Conservation (phyloP, 2,113 vertebrate species). For the Lepisosteus osseus region DNA sequence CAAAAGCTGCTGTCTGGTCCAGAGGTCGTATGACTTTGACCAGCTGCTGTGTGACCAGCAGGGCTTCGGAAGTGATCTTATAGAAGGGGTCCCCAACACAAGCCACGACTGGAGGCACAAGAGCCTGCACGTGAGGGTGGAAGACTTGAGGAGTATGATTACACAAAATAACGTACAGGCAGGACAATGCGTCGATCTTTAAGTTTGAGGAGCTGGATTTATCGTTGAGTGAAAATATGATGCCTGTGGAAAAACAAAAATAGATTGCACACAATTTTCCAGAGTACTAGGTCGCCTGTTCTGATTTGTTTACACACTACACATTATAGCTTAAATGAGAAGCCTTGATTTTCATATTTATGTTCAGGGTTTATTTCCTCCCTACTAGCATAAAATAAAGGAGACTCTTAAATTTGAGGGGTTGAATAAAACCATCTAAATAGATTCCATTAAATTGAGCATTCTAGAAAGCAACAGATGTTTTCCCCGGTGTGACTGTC, state of each 20-base stretch:
- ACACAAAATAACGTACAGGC: conserved; percentile 93
- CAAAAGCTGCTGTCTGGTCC: conserved; percentile 84
- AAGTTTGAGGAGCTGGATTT: conserved; percentile 98
- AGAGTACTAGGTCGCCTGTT: too few species aligned
- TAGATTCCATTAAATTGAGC: too few species aligned
- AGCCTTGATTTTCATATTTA: too few species aligned
- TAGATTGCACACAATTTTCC: too few species aligned
- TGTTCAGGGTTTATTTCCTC: too few species aligned
- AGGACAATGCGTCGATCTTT: conserved; percentile 94
- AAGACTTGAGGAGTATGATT: conserved; percentile 94
- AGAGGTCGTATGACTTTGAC: conserved; percentile 95
- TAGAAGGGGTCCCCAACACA: conserved; percentile 97
- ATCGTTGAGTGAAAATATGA: conserved; percentile 97
- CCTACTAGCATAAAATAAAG: too few species aligned
- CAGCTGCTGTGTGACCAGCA: conserved; percentile 94
- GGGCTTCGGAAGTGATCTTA: conserved; percentile 97
- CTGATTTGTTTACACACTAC: too few species aligned
- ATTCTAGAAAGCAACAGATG: too few species aligned
- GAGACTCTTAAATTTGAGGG: too few species aligned
- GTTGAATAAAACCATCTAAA: too few species aligned
- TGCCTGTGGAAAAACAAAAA: conserved; percentile 66
- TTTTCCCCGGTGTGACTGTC: too few species aligned
- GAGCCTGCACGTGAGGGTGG: conserved; percentile 91
- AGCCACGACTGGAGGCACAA: conserved; percentile 92
- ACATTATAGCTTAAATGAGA: too few species aligned